Conservation (phyloP, 1,140 invertebrate species). For the Pogonomyrmex californicus region DNA sequence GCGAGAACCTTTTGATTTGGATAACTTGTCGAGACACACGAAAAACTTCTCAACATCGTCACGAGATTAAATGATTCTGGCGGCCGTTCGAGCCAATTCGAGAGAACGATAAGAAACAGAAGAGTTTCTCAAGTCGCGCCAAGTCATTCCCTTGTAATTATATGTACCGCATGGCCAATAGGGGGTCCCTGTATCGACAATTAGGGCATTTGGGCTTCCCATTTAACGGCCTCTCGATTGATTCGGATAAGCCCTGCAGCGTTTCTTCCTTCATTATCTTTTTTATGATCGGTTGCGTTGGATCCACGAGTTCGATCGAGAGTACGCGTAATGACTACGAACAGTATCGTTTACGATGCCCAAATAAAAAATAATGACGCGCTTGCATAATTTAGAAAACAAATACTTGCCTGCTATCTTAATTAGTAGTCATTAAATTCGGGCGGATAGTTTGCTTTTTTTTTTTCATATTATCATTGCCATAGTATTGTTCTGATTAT, state of each 20-base stretch:
- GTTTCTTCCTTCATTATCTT: constrained; percentile 72
- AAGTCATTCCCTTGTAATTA: constrained; percentile 85
- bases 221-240: constrained; percentile 80
- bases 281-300: constrained; percentile 59
- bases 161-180: constrained; percentile 82
- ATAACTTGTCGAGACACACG: constrained; percentile 49
- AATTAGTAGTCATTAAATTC: constrained; percentile 14
- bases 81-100: constrained; percentile 65
- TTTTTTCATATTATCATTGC: not conserved
- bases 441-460: not conserved
- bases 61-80: constrained; percentile 84
- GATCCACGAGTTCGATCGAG: not conserved
- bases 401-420: not conserved
- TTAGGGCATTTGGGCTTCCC: constrained; percentile 82
- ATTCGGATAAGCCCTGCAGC: constrained; percentile 74
- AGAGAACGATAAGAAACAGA: constrained; percentile 79
- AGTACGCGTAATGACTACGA: constrained; percentile 1
- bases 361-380: constrained; percentile 28
- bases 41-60: constrained; percentile 73
- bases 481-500: not conserved
- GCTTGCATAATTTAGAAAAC: constrained; percentile 31
- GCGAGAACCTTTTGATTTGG: constrained; percentile 35
- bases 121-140: constrained; percentile 72
- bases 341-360: constrained; percentile 53
- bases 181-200: constrained; percentile 82